Conservation (phyloP, 2,797 vertebrate species). For the Acomys russatus region DNA sequence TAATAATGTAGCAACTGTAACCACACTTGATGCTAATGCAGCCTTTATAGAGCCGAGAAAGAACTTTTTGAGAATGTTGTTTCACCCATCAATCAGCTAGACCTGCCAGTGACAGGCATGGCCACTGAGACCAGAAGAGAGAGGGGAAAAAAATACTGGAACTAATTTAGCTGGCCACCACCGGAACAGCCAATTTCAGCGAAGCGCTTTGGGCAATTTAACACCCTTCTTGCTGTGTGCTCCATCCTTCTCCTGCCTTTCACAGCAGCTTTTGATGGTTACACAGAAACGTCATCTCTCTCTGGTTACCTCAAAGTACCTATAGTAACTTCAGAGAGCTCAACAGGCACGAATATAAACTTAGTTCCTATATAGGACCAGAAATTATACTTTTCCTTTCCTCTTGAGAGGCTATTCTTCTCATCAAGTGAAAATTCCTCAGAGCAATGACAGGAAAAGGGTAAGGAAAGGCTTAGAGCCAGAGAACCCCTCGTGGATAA, state of each 20-base stretch:
- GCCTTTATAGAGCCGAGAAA: conserved; percentile 39
- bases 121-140: background rate
- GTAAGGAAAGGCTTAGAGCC: conserved; percentile 57
- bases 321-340: conserved; percentile 72
- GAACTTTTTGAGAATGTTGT: background rate
- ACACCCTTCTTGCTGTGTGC: conserved; percentile 52
- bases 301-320: conserved; percentile 75
- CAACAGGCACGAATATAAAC: conserved; percentile 80
- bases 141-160: conserved; percentile 64
- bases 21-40: background rate
- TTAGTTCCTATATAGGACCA: conserved; percentile 67
- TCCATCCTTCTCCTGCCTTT: conserved; percentile 63
- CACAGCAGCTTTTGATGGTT: conserved; percentile 65
- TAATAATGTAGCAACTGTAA: conserved; percentile 7
- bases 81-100: conserved; percentile 50
- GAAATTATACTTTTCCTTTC: conserved; percentile 73
- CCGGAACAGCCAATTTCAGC: conserved; percentile 67
- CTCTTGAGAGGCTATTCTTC: conserved; percentile 69
- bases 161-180: conserved; percentile 65
- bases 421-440: conserved; percentile 77
- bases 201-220: conserved; percentile 71
- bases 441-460: conserved; percentile 48
- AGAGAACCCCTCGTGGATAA: conserved; percentile 40
- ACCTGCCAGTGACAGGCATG: conserved; percentile 51
- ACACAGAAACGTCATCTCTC: conserved; percentile 73